Evolutionary conservation across 2,113 vertebrate species (phyloP).

Genomic region (Axis porcinus): DNA sequence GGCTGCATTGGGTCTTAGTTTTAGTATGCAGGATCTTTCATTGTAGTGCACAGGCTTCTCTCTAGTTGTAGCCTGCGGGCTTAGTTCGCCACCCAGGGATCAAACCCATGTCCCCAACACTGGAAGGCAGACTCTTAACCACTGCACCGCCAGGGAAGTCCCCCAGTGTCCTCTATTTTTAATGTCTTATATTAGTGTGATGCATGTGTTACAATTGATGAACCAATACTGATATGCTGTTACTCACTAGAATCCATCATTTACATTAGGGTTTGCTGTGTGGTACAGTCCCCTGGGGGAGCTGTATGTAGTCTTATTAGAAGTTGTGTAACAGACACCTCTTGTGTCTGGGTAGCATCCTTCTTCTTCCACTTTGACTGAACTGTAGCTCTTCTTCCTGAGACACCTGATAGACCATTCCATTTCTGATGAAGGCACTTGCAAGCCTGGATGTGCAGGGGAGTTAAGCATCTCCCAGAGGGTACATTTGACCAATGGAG

Average conservation of each 20-base stretch:
- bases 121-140: neutral
- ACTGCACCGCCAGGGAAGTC: neutral
- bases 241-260: neutral
- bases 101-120: neutral
- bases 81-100: neutral
- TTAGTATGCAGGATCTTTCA: neutral
- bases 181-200: neutral
- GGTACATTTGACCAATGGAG: fast-evolving
- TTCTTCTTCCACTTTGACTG: neutral
- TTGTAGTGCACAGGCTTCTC: neutral
- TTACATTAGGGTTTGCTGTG: neutral
- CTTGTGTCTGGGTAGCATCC: neutral
- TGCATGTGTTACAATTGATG: fast-evolving
- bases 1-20: neutral
- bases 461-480: neutral
- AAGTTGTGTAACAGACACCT: neutral
- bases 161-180: neutral
- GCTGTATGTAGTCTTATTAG: neutral
- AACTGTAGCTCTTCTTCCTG: neutral
- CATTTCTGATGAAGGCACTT: neutral
- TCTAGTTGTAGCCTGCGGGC: neutral
- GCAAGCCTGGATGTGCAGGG: neutral
- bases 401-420: neutral
- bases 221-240: neutral
- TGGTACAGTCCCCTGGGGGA: neutral